Evolutionary conservation across 2,888 invertebrate species (phyloP).

Genomic region (Melanostoma mellinum): DNA sequence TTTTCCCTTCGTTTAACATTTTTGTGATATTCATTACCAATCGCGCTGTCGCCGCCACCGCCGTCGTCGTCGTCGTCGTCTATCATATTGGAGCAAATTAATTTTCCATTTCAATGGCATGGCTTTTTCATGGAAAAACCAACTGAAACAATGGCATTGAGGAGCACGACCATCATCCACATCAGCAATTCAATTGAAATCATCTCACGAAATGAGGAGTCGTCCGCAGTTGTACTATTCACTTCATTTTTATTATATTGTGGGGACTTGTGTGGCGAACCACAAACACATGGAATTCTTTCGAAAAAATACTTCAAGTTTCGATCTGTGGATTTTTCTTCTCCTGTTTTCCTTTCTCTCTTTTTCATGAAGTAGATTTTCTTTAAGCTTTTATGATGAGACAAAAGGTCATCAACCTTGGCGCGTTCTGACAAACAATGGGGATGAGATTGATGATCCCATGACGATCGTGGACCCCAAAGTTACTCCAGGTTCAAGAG

Average conservation of each 20-base stretch:
- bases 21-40: conserved; percentile 55
- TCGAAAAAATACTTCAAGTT: conserved; percentile 25
- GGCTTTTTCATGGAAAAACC: conserved; percentile 48
- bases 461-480: conserved; percentile 58
- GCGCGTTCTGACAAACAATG: conserved; percentile 30
- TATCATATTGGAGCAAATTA: conserved; percentile 49
- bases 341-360: neutral
- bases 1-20: conserved; percentile 33
- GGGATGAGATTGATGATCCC: conserved; percentile 62
- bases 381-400: conserved; percentile 17
- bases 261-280: conserved; percentile 22
- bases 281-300: conserved; percentile 43
- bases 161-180: conserved; percentile 10
- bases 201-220: conserved; percentile 56
- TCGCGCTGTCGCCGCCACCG: conserved; percentile 15
- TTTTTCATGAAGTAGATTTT: conserved; percentile 16
- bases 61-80: conserved; percentile 10
- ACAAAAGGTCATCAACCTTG: conserved; percentile 64
- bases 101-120: conserved; percentile 62
- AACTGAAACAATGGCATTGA: neutral
- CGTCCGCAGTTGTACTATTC: conserved; percentile 2
- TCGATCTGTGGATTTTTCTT: conserved; percentile 33
- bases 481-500: conserved; percentile 67
- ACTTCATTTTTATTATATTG: neutral
- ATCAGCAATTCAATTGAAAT: conserved; percentile 66